Evolutionary conservation across 30 jellyfish, hydroid and myxozoan genomes (phyloP), one percentile per base, ranked within the genome.

Genomic region (Clytia hemisphaerica): DNA sequence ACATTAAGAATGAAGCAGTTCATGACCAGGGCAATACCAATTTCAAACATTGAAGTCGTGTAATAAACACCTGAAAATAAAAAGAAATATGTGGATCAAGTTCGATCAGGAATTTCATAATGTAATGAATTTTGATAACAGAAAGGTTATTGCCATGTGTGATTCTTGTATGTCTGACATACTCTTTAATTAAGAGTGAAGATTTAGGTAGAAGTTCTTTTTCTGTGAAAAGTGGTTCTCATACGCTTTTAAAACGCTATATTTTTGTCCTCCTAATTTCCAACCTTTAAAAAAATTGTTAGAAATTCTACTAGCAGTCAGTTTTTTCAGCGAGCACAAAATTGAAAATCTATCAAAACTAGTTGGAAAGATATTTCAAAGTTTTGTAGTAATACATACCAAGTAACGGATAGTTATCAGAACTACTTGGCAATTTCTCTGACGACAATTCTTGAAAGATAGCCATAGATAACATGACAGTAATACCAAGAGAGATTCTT

Each of bases 391-490:
- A n/a, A n/a, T n/a, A n/a, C 84, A 29, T 69, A 84, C 95, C 95
- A 58, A 84, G 58, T 33, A 84, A 48, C 50, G 95, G 95, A 60
- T 61, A 84, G 59, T 83, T 84, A 51, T 84, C 95, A 32, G 95
- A 84, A 63, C 95, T 84, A 71, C 93, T 84, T 62, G 95, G 95
- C 40, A 84, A 76, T 79, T 84, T 84, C 77, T 84, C 95, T 44
- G 95, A 84, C 34, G 95, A 84, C 66, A 84, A 64, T 53, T 84
- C 95, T 83, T 84, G 95, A 84, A 84, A 84, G 36, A 84, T 84
- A 37, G 95, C 95, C 95, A 84, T 84, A 73, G 95, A 84, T 45
- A 84, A 75, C 65, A 84, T 68, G 31, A 84, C 95, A 27, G 95
- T 84, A 12, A 84, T 70, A 36, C 95, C 95, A 19, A 84, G 76